phyloP scores from a whole-genome alignment of 1,140 invertebrate species.

The Lepidurus apus region DNA sequence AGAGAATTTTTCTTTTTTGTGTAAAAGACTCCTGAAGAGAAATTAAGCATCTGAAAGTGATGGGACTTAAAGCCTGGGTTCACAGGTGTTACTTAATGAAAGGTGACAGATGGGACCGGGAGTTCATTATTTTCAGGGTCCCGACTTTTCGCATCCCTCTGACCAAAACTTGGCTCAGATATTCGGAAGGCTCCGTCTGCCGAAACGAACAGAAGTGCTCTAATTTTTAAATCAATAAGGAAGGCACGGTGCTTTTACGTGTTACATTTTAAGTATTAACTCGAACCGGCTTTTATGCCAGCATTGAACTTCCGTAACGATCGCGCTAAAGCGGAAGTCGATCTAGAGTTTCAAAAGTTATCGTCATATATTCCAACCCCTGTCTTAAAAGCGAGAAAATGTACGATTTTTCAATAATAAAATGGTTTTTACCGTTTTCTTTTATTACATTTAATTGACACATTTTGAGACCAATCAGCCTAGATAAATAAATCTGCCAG shows the following conservation, averaged over 20 bases:
- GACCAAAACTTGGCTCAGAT: not conserved
- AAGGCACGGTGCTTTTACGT: not conserved
- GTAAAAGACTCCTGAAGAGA: not conserved
- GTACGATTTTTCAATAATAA: no score
- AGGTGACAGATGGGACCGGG: constrained; percentile 8
- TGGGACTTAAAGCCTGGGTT: not conserved
- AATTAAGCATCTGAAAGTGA: not conserved
- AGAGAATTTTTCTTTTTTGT: not conserved
- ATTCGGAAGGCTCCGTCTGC: not conserved
- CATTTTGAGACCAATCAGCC: no score
- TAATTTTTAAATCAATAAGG: constrained; percentile 11
- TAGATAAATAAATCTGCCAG: no score
- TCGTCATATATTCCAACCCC: no score
- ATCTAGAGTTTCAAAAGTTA: no score
- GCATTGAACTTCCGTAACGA: not conserved
- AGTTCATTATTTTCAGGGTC: constrained; percentile 1
- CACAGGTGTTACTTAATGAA: constrained; percentile 11
- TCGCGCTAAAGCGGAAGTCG: no score
- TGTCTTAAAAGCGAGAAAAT: no score
- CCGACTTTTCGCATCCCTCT: not conserved
- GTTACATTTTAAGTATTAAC: not conserved
- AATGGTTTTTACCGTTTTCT: no score
- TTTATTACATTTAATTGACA: no score
- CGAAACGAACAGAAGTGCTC: not conserved
- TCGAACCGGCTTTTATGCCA: not conserved